phyloP scores from a whole-genome alignment of 2,113 vertebrate genomes.

The Columba livia region DNA sequence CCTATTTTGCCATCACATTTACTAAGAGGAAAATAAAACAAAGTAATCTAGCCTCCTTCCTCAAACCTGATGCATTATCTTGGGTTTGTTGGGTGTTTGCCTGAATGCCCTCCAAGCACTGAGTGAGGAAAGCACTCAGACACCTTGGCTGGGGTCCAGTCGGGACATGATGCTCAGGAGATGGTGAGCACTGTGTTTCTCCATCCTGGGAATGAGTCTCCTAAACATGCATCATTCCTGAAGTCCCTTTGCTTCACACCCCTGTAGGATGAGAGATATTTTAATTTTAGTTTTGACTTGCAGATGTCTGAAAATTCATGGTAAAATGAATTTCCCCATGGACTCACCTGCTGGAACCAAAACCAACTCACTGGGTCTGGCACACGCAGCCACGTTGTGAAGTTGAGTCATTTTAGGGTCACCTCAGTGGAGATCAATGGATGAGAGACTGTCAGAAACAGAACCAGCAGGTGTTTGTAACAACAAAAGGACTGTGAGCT shows the following conservation, averaged over 20 bases:
- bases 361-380: background rate
- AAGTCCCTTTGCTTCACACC: background rate
- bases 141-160: background rate
- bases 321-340: background rate
- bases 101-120: accelerated
- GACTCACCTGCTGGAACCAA: background rate
- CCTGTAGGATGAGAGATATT: background rate
- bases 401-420: background rate
- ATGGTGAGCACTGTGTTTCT: background rate
- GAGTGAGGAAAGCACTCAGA: accelerated
- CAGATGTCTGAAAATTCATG: background rate
- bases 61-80: background rate
- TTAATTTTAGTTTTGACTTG: background rate
- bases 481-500: background rate
- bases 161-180: background rate
- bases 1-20: background rate
- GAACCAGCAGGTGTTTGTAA: background rate
- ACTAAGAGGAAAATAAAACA: background rate
- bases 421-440: background rate
- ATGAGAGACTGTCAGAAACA: background rate
- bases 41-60: background rate
- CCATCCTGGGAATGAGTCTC: background rate
- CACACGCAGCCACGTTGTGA: accelerated
- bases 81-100: background rate
- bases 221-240: background rate